A percentile compares a stretch with the other conserved stretches of the same genome.
Conservation (phyloP, 2,888 invertebrate genomes). For the Scaptomyza cyrtandrae region DNA sequence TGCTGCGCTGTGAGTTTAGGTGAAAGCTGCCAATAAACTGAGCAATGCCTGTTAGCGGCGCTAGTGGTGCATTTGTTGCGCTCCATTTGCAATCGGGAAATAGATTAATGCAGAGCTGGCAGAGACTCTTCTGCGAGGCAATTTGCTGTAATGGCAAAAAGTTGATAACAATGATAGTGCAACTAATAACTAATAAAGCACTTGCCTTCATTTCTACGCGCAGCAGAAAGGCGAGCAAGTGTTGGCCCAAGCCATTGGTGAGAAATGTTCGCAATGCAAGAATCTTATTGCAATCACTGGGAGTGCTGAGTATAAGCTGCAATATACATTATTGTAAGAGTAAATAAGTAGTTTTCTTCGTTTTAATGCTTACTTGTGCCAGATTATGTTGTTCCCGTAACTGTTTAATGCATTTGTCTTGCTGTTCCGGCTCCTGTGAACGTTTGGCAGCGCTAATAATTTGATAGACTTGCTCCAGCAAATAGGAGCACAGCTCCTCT, state of each 20-base stretch:
- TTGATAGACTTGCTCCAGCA: slow-evolving; percentile 82
- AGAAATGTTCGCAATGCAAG: slow-evolving; percentile 83
- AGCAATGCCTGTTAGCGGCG: slow-evolving; percentile 57
- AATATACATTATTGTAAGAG: slow-evolving; percentile 7
- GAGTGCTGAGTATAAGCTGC: slow-evolving; percentile 81
- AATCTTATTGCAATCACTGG: slow-evolving; percentile 83
- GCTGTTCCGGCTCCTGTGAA: slow-evolving; percentile 59
- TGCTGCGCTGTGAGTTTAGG: slow-evolving; percentile 68
- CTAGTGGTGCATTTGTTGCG: slow-evolving; percentile 54
- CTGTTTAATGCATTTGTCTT: slow-evolving; percentile 62
- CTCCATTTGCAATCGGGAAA: slow-evolving; percentile 84
- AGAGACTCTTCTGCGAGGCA: slow-evolving; percentile 81
- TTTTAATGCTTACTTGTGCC: slow-evolving; percentile 71
- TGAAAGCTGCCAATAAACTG: slow-evolving; percentile 76
- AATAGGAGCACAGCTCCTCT: slow-evolving; percentile 82
- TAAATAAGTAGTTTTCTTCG: background rate
- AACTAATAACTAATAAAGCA: background rate
- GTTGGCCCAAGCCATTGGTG: slow-evolving; percentile 82
- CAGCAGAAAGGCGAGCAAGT: slow-evolving; percentile 80
- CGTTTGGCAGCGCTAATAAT: slow-evolving; percentile 82
- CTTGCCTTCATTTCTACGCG: slow-evolving; percentile 82
- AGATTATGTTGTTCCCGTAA: slow-evolving; percentile 79
- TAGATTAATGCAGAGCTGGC: slow-evolving; percentile 82
- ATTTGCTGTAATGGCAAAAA: slow-evolving; percentile 73
- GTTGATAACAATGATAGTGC: slow-evolving; percentile 8